These are phyloP conservation scores for Calephelis nemesis DNA, from an alignment of 1,140 invertebrate genomes.

Conservation along the genomic window DNA sequence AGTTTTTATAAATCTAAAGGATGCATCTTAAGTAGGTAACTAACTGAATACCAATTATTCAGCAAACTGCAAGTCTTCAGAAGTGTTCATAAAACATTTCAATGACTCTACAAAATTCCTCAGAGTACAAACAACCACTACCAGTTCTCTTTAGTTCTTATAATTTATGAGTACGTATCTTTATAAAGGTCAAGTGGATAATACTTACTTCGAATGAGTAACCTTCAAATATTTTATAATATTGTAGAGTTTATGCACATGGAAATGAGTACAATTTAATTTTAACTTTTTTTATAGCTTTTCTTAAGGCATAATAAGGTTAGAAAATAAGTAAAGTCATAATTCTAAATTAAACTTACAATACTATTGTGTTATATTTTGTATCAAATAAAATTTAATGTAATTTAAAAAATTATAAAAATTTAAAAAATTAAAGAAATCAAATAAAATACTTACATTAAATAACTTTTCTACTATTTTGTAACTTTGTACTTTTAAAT, in stretches of 20 bases:
- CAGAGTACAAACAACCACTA: neutral
- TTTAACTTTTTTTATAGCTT: neutral
- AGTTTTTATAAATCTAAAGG: no score
- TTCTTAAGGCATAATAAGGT: no score
- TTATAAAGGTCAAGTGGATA: neutral
- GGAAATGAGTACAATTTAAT: neutral
- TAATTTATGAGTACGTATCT: neutral
- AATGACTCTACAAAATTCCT: conserved; percentile 13
- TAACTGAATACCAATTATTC: neutral
- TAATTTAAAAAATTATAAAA: no score
- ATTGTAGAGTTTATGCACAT: conserved; percentile 2
- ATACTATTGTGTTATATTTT: no score
- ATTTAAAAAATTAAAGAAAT: no score
- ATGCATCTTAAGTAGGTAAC: no score
- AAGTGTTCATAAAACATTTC: conserved; percentile 1
- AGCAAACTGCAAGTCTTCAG: neutral
- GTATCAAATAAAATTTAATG: no score
- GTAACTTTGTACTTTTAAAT: no score
- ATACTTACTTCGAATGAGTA: neutral
- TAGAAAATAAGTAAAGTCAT: no score
- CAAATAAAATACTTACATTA: no score
- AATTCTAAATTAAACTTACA: no score
- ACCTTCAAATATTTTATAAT: conserved; percentile 1
- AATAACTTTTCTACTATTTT: no score
- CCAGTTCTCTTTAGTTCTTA: neutral